Evolutionary conservation across 92 coral and sea anemone species (phyloP), one percentile per base, ranked within the genome.

Genomic region (Muricea muricata): DNA sequence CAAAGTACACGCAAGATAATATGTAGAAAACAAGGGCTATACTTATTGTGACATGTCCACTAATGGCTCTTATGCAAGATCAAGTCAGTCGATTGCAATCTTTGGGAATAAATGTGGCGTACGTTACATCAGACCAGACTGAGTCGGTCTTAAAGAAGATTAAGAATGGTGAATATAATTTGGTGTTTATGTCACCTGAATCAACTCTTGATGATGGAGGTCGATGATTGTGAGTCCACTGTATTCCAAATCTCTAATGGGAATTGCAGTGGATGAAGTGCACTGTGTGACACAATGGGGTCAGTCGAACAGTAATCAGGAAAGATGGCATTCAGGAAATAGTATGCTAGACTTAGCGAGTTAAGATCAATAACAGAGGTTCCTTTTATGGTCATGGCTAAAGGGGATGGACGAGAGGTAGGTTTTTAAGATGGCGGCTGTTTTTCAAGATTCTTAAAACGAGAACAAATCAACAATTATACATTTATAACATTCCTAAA

Each of bases 201-300:
- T 76, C 85, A 13, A 58, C 46, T 1, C 75, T 85, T n/a, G 55
- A 34, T 12, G 56, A 48, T 48, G 56, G 20, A 35, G 84, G 17
- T n/a, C 41, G 10, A 84, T 84, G 88, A 12, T 84, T 24, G 10
- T 73, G 58, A 84, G 58, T 35, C 21, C 34, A 29, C 18, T 74
- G 18, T 84, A 84, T 57, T 1, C 71, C 6, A 73, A 74, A 10
- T 37, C 28, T 0, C 58, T 84, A 32, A 52, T 73, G 33, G 83
- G 73, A 0, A 39, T 84, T n/a, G 87, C 87, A 30, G 84, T 85
- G 6, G 89, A 85, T 60, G 89, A 85, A 32, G 89, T 66, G 4
- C 85, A 85, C 40, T 85, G 89, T 66, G 70, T 86, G 6, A 41
- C 85, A 9, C 85, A 86, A 20, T 78, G 89, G 89, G 85, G 85